Evolutionary conservation across 2,888 invertebrate species (phyloP), one percentile per base, ranked within the genome.

Genomic region (Danaus chrysippus): DNA sequence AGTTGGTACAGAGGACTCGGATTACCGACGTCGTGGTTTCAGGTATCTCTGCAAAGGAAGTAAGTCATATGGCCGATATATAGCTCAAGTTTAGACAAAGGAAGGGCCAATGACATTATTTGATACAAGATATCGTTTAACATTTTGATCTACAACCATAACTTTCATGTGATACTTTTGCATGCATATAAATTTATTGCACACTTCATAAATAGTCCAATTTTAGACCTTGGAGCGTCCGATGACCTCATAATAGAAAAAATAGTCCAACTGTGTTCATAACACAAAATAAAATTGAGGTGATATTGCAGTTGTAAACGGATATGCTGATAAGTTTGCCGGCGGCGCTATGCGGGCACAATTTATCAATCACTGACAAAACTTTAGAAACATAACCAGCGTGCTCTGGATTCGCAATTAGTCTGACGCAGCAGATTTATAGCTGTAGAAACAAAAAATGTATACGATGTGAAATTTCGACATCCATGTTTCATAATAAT

Each of bases 1-100:
- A 70, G 66, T 54, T 62, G 58, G 59, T 15, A 58, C 56, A 71
- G 69, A 71, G 70, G 69, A 70, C 69, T 82, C 76, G 63, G 67
- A 70, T 84, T 83, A 77, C 81, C 59, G 76, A 76, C 74, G 78
- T 70, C 71, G 64, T 75, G 82, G 72, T 77, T 76, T 61, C 70
- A 71, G 67, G 71, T 76, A 76, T 73, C 73, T 73, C 67, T 71
- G 67, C 74, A 74, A 76, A 81, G 66, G 66, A 66, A 61, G 66
- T 57, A 64, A 61, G 62, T 66, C 66, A 62, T 66, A 64, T 64
- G 64, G 66, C 58, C 58, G 55, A 62, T 62, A 66, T 59, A 64
- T 58, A 56, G 34, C 53, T 57, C 49, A 17, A 57, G 59, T 54
- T 43, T 56, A n/a, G 17, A 49, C 49, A 15, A 17, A 49, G 17